Percentiles rank a stretch among this genome's conserved stretches.
These are phyloP conservation scores for Drosophila conformis DNA, from an alignment of 2,888 invertebrate species.

Conservation along the genomic window DNA sequence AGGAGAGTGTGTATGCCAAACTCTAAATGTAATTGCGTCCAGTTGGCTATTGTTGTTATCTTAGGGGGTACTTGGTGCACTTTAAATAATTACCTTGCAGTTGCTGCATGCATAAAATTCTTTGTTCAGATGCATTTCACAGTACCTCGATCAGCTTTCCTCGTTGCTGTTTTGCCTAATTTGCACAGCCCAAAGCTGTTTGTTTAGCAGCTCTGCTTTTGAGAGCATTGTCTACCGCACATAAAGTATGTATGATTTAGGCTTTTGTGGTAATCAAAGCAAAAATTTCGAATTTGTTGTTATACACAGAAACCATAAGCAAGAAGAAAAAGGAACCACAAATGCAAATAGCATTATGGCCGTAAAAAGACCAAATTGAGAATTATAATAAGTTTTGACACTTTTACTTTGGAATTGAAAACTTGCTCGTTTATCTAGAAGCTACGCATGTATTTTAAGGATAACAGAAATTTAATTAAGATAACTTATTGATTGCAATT, in stretches of 20 bases:
- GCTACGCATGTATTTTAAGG: background rate
- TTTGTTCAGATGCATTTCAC: conserved; percentile 45
- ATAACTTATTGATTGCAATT: background rate
- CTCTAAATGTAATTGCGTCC: conserved; percentile 73
- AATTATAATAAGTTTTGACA: background rate
- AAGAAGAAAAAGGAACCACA: background rate
- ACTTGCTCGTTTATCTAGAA: background rate
- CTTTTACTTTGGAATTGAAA: background rate
- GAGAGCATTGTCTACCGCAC: background rate
- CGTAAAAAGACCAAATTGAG: background rate
- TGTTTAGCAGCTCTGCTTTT: conserved; percentile 2
- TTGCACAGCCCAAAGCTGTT: conserved; percentile 23
- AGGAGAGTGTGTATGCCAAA: conserved; percentile 28
- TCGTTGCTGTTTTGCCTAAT: conserved; percentile 19
- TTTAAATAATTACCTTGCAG: conserved; percentile 68
- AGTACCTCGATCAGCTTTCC: conserved; percentile 5
- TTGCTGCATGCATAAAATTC: conserved; percentile 66
- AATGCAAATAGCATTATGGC: background rate
- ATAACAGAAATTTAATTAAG: background rate
- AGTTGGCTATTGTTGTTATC: conserved; percentile 38
- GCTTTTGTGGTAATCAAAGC: background rate
- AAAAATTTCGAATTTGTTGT: background rate
- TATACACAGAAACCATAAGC: background rate
- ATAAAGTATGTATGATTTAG: background rate
- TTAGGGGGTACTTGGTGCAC: conserved; percentile 63